Conservation (phyloP, 2,888 invertebrate genomes). For the Panopea generosa region DNA sequence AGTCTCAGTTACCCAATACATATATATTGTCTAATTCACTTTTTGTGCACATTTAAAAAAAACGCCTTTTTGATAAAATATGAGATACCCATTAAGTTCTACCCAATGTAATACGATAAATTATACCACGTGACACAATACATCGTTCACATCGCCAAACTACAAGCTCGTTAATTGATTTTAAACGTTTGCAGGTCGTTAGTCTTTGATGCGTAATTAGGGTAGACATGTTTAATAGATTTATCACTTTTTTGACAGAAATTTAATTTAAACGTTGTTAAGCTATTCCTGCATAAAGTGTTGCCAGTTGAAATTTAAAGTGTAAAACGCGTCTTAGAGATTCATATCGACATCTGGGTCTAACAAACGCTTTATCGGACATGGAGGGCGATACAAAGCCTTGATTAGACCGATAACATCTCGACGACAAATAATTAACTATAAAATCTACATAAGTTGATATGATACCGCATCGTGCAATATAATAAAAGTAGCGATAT, state of each 20-base stretch:
- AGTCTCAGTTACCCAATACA: no score
- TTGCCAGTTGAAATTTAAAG: slow-evolving; percentile 43
- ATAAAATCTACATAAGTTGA: slow-evolving; percentile 69
- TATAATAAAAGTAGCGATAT: slow-evolving; percentile 56
- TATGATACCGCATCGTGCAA: slow-evolving; percentile 47
- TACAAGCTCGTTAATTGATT: slow-evolving; percentile 38
- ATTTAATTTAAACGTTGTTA: slow-evolving; percentile 54
- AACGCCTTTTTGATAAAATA: no score
- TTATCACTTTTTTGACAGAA: slow-evolving; percentile 45
- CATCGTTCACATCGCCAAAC: slow-evolving; percentile 20
- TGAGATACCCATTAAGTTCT: no score
- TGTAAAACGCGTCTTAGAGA: slow-evolving; percentile 54
- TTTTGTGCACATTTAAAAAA: no score
- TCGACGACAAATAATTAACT: slow-evolving; percentile 61
- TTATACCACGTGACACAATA: slow-evolving; percentile 22
- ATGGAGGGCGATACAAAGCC: slow-evolving; percentile 46
- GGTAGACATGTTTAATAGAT: slow-evolving; percentile 45
- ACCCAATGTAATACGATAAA: no score
- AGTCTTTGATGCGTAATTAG: slow-evolving; percentile 26
- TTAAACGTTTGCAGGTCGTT: slow-evolving; percentile 4
- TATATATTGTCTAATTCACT: no score
- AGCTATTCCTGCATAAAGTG: slow-evolving; percentile 44
- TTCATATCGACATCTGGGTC: slow-evolving; percentile 47
- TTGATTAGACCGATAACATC: slow-evolving; percentile 58
- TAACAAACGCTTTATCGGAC: slow-evolving; percentile 47